A percentile compares a stretch with the other conserved stretches of the same genome.
phyloP scores from a whole-genome alignment of 53 echinoderm and acorn worm species.

The Echinarachnius parma region DNA sequence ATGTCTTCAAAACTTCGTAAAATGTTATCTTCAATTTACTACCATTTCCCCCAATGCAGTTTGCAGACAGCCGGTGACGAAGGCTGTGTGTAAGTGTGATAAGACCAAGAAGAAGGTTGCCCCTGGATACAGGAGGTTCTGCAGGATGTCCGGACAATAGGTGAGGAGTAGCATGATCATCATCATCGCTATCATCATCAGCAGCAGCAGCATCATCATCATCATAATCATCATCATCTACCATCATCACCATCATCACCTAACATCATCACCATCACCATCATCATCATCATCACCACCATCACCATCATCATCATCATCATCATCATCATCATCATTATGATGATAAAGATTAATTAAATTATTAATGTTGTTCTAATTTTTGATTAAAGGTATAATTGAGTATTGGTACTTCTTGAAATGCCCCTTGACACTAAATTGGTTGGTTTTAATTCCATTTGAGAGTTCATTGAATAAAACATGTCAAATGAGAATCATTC shows the following conservation, averaged over 20 bases:
- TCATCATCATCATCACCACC: background rate
- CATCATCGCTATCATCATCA: background rate
- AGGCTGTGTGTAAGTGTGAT: constrained; percentile 31
- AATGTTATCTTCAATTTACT: no score
- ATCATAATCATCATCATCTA: background rate
- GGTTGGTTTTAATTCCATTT: no score
- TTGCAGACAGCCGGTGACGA: constrained; percentile 15
- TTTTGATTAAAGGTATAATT: no score
- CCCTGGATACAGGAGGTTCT: constrained; percentile 27
- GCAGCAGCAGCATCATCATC: background rate
- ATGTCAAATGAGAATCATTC: no score
- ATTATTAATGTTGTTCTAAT: no score
- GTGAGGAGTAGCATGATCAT: background rate
- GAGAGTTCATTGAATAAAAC: no score
- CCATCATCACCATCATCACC: background rate
- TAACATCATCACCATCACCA: background rate
- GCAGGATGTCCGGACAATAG: background rate
- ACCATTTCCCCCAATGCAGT: constrained; percentile 1
- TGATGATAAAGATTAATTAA: no score
- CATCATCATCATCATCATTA: background rate
- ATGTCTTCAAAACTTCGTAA: no score
- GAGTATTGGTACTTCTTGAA: no score
- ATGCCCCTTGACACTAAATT: no score
- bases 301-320: background rate
- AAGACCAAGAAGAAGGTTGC: constrained; percentile 2